Conservation (phyloP, 1,140 invertebrate genomes). For the Bombus waltoni region DNA sequence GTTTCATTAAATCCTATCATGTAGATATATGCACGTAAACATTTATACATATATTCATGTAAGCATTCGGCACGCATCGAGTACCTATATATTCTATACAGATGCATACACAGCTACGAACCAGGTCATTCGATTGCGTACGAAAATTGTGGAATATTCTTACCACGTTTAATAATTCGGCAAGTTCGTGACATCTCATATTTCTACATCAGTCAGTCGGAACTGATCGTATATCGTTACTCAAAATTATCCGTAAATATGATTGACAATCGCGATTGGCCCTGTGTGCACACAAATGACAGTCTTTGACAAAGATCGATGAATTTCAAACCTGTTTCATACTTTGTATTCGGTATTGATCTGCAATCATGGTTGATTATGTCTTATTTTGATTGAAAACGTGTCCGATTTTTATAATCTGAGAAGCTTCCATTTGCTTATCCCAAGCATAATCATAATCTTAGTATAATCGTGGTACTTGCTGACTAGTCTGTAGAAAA, state of each 20-base stretch:
- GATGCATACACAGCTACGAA: too few relatives aligned
- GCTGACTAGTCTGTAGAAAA: neutral
- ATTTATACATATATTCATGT: neutral
- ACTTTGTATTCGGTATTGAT: neutral
- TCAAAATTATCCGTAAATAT: conserved; percentile 28
- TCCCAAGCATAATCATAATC: neutral
- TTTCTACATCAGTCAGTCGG: neutral
- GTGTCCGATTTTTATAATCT: neutral
- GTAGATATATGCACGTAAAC: too few relatives aligned
- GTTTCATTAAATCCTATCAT: too few relatives aligned
- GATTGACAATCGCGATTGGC: conserved; percentile 30
- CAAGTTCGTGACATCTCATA: neutral
- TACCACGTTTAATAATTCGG: neutral
- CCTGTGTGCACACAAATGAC: neutral
- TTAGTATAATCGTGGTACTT: neutral
- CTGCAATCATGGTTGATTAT: neutral
- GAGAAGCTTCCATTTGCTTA: neutral
- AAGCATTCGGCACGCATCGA: neutral
- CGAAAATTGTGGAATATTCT: neutral
- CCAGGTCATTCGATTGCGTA: too few relatives aligned
- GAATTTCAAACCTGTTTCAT: conserved; percentile 26
- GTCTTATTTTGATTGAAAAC: neutral
- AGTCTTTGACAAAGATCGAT: conserved; percentile 30
- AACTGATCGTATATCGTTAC: conserved; percentile 11
- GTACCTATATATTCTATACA: neutral